Evolutionary conservation across 2,888 invertebrate genomes (phyloP).

Genomic region (Hofmannophila pseudospretella): DNA sequence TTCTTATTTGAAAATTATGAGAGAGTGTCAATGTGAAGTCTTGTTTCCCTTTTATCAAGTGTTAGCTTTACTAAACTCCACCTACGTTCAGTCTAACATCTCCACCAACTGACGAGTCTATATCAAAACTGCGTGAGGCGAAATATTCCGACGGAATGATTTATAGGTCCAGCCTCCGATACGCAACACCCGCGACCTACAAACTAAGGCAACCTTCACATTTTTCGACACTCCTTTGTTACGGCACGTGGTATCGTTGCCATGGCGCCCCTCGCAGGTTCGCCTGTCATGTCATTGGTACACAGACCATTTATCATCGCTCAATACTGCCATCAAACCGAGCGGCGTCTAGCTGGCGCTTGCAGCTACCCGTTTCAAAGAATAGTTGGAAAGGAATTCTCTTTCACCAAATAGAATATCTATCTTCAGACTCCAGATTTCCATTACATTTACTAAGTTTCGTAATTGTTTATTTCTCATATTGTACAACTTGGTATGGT

Average conservation of each 20-base stretch:
- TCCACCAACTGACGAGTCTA: conserved; percentile 19
- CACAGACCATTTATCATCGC: conserved; percentile 68
- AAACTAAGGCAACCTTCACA: conserved; percentile 73
- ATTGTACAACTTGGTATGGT: too few relatives aligned
- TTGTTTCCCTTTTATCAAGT: too few relatives aligned
- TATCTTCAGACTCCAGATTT: neutral
- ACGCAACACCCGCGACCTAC: conserved; percentile 65
- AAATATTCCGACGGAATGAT: conserved; percentile 68
- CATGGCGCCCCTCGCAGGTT: conserved; percentile 61
- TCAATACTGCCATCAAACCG: conserved; percentile 66
- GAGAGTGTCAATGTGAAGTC: too few relatives aligned
- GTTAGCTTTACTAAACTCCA: too few relatives aligned
- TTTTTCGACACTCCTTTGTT: conserved; percentile 74
- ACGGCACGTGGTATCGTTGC: conserved; percentile 59
- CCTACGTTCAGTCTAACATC: conserved; percentile 10
- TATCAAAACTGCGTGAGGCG: conserved; percentile 46
- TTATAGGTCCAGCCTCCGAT: conserved; percentile 67
- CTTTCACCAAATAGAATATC: conserved; percentile 4
- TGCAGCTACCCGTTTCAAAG: conserved; percentile 24
- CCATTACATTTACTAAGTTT: neutral
- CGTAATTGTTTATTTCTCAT: neutral
- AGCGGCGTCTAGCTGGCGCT: conserved; percentile 70
- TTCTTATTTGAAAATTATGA: too few relatives aligned
- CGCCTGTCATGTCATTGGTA: conserved; percentile 70
- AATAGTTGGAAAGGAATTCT: conserved; percentile 9